These are phyloP conservation scores for Heteronetta atricapilla DNA, from an alignment of 2,113 vertebrate genomes.

Conservation along the genomic window DNA sequence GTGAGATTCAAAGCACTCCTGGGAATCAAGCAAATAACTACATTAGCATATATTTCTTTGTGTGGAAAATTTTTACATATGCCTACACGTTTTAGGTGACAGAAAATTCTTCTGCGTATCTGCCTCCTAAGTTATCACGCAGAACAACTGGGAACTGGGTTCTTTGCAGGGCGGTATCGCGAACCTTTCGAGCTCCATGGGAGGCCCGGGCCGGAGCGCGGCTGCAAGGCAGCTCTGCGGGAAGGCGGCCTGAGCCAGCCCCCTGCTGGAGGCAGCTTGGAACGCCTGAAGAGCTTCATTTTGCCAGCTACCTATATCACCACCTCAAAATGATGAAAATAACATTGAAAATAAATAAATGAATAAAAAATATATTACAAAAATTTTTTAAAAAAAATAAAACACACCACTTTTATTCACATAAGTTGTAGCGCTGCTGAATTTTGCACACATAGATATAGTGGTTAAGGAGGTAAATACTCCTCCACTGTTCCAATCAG, in stretches of 20 bases:
- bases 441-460: neutral
- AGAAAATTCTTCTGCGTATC: neutral
- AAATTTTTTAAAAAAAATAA: too few species aligned
- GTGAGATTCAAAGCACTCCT: neutral
- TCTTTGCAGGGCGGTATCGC: neutral
- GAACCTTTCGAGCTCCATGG: neutral
- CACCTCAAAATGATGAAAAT: neutral
- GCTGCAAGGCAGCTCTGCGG: rapidly evolving
- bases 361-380: too few species aligned
- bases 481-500: neutral
- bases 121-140: neutral
- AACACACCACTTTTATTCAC: neutral
- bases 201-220: neutral
- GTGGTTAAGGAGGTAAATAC: neutral
- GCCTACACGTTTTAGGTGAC: neutral
- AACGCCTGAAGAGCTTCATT: neutral
- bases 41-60: neutral
- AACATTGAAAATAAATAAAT: too few species aligned
- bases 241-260: neutral
- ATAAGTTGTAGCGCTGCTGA: neutral
- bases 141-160: neutral
- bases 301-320: neutral
- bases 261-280: neutral
- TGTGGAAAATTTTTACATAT: neutral
- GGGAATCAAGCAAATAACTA: neutral